phyloP scores from a whole-genome alignment of 1,140 invertebrate genomes.

The Metopolophium dirhodum region DNA sequence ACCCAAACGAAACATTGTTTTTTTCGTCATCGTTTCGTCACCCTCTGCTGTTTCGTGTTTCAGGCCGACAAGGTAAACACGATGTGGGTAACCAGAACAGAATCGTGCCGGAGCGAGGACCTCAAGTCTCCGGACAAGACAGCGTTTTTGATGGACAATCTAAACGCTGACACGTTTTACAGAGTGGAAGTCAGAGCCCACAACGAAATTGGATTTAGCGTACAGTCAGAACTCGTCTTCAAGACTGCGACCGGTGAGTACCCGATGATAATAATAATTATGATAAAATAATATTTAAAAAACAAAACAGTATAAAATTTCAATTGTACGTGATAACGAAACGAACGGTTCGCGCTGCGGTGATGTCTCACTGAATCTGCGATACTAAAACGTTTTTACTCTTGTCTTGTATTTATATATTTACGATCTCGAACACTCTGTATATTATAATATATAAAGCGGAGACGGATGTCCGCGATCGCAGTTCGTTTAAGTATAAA shows the following conservation, averaged over 20 bases:
- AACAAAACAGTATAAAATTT: neutral
- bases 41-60: neutral
- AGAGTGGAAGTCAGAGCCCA: conserved; percentile 82
- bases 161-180: conserved; percentile 80
- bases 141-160: conserved; percentile 61
- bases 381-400: neutral
- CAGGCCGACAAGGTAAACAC: conserved; percentile 41
- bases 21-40: neutral
- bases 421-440: neutral
- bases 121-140: conserved; percentile 29
- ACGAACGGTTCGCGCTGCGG: neutral
- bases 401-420: neutral
- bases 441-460: neutral
- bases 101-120: neutral
- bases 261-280: neutral
- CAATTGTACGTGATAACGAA: neutral
- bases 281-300: neutral
- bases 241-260: conserved; percentile 67
- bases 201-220: conserved; percentile 82
- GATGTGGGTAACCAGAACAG: neutral
- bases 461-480: neutral
- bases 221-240: conserved; percentile 75
- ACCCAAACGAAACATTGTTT: neutral
- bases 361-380: neutral
- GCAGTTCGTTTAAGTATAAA: neutral